phyloP scores from a whole-genome alignment of 2,888 invertebrate species.

The Acanthopleura granulata region DNA sequence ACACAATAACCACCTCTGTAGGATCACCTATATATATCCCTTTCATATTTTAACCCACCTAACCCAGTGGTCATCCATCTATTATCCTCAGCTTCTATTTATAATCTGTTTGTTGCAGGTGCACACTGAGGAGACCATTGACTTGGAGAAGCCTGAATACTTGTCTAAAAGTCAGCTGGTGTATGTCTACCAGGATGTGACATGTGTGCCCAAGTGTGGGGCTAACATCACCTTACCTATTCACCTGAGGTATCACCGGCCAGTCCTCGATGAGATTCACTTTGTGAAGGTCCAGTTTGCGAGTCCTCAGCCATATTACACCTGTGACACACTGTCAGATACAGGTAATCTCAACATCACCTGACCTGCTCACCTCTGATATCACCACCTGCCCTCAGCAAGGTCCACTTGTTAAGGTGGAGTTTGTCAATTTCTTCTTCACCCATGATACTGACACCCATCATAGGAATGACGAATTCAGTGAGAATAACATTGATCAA shows the following conservation, averaged over 20 bases:
- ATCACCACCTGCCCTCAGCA: conserved; percentile 32
- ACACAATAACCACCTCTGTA: no score
- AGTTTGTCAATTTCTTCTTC: no score
- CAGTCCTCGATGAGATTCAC: conserved; percentile 21
- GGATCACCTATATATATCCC: no score
- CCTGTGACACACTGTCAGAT: conserved; percentile 14
- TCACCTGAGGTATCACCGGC: conserved; percentile 52
- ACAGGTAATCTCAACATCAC: conserved; percentile 26
- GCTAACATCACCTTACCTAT: conserved; percentile 46
- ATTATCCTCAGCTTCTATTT: background rate
- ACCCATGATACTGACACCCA: no score
- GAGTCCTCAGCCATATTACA: background rate
- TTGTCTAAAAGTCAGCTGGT: conserved; percentile 37
- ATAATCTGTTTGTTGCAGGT: conserved; percentile 36
- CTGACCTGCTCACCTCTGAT: conserved; percentile 52
- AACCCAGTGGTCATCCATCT: no score
- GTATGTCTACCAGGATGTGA: conserved; percentile 35
- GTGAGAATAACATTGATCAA: no score
- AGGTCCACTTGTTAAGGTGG: no score
- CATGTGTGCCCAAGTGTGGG: conserved; percentile 7
- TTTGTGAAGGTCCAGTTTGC: background rate
- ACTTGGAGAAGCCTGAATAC: conserved; percentile 54
- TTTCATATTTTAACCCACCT: no score
- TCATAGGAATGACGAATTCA: no score
- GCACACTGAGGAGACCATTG: conserved; percentile 35